A percentile compares a stretch with the other conserved stretches of the same genome.
Conservation (phyloP, 1,140 invertebrate species). For the Drosophila mojavensis region DNA sequence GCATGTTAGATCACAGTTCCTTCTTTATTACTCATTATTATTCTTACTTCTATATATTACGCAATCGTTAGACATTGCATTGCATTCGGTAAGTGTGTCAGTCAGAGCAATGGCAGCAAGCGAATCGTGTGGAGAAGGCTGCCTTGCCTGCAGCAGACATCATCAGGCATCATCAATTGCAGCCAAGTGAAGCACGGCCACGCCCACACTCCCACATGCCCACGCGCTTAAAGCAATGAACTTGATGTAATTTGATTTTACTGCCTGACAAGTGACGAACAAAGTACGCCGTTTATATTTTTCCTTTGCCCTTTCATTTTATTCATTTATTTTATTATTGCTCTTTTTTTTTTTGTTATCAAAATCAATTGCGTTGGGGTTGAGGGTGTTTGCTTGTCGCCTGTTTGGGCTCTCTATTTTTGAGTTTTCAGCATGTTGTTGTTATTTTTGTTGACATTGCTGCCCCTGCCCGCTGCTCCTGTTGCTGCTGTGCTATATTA, state of each 20-base stretch:
- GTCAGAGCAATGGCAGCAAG: too few relatives aligned
- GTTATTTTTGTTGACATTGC: constrained; percentile 37
- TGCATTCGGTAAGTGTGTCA: neutral
- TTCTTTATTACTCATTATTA: too few relatives aligned
- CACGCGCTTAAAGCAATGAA: constrained; percentile 77
- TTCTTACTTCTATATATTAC: too few relatives aligned
- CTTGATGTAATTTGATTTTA: constrained; percentile 81
- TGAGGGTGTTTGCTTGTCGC: constrained; percentile 49
- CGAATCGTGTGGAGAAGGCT: too few relatives aligned
- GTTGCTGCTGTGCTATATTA: constrained; percentile 47
- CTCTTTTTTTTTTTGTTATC: constrained; percentile 43
- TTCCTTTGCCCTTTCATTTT: too few relatives aligned
- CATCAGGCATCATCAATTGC: constrained; percentile 35
- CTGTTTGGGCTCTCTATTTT: constrained; percentile 79
- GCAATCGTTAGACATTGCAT: neutral
- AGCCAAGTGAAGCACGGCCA: neutral
- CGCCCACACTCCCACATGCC: neutral
- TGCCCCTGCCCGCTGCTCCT: constrained; percentile 7
- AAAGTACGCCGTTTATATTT: constrained; percentile 62
- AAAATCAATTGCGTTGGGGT: constrained; percentile 62
- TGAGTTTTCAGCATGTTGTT: constrained; percentile 58
- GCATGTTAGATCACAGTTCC: too few relatives aligned
- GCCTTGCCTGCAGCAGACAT: constrained; percentile 38
- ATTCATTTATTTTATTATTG: too few relatives aligned
- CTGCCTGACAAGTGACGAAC: constrained; percentile 76